These are phyloP conservation scores for Parnassius apollo DNA, from an alignment of 2,888 invertebrate species.

Conservation along the genomic window DNA sequence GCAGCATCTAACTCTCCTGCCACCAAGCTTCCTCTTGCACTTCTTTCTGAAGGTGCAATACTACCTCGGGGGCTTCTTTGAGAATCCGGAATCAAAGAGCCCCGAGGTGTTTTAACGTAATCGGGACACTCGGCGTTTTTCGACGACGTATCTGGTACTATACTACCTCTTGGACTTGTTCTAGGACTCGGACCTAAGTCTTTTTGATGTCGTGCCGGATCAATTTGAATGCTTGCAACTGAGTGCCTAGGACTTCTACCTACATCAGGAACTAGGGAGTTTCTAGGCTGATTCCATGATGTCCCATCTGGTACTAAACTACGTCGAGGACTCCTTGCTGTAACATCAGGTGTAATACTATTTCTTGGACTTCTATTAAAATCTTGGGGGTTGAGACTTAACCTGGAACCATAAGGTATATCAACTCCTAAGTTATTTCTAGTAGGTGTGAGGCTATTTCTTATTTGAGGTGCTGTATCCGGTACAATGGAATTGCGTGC, in stretches of 20 bases:
- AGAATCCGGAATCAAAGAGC: constrained; percentile 81
- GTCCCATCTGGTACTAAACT: constrained; percentile 82
- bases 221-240: constrained; percentile 73
- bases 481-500: constrained; percentile 84
- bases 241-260: constrained; percentile 83
- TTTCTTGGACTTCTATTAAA: constrained; percentile 75
- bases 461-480: constrained; percentile 76
- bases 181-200: constrained; percentile 77
- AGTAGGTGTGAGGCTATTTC: constrained; percentile 79
- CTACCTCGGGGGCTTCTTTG: constrained; percentile 83
- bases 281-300: constrained; percentile 80
- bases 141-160: constrained; percentile 66
- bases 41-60: constrained; percentile 78
- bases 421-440: constrained; percentile 84
- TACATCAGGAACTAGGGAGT: constrained; percentile 80
- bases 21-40: constrained; percentile 67
- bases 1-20: constrained; percentile 61
- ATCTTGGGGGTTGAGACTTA: constrained; percentile 81
- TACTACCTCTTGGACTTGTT: constrained; percentile 82
- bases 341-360: constrained; percentile 71
- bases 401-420: constrained; percentile 75
- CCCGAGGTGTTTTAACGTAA: constrained; percentile 75
- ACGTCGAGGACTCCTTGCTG: constrained; percentile 81
- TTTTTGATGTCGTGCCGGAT: constrained; percentile 66
- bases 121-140: constrained; percentile 73